Base-by-base conservation (phyloP, 1,140 invertebrate species). In the Solenopsis fugax region DNA sequence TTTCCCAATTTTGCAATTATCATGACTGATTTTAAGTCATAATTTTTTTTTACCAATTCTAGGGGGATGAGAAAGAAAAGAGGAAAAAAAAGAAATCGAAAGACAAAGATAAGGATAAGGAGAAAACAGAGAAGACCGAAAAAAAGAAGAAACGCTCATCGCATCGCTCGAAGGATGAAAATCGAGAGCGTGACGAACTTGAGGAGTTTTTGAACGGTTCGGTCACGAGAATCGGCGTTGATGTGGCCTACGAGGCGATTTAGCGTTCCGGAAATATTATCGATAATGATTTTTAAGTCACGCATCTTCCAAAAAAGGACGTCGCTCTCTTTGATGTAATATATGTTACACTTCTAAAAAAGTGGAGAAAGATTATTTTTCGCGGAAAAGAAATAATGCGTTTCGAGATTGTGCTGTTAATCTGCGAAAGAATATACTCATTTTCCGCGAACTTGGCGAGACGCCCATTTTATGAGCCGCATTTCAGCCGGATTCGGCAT, bases 161-260 rank as follows among this genome's bases (percentile, higher is more conserved):
- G 18, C 91, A 92, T 77, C 94, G 93, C 60, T 88, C 93, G 2
- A 92, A 88, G 75, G 92, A 96, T 67, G 93, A 96, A 86, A 94
- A 96, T 84, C 95, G 94, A 37, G 94, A 96, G 84, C 93, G 94
- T 62, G 96, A 96, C 82, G 97, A 97, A 91, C 93, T 97, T 7
- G 97, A 97, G 91, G 96, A 97, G 89, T 97, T 97, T 93, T 94
- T 97, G 4, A 96, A 96, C 92, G 96, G 96, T 12, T 93, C 96
- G n/a, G 90, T 92, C 3, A 92, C 92, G 54, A 92, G 94, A 90
- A 92, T 94, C 62, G 91, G 90, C 7, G 91, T 96, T 45, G 96
- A 96, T 80, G 90, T 95, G 54, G 96, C 96, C 69, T 96, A 96
- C 85, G 96, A 97, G 92, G 96, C 96, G 81, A 96, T 97, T 90